Evolutionary conservation across 2,888 invertebrate species (phyloP), one percentile per base, ranked within the genome.

Genomic region (Erebia epiphron): DNA sequence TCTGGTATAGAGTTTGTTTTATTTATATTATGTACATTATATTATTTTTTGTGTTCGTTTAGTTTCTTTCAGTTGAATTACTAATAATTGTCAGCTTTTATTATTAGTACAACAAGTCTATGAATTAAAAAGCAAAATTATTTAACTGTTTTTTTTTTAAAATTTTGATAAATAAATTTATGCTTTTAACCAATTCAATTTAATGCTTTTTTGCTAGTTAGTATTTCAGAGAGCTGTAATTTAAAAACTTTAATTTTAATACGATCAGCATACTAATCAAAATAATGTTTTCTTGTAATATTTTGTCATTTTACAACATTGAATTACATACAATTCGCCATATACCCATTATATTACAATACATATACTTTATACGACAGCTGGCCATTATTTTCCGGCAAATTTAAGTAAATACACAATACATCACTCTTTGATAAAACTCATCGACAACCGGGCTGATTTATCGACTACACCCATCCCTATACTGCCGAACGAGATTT

Each of bases 401-500:
- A 41, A 35, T 65, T 65, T 56, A 56, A 56, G 41, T 66, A 66
- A 56, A 66, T 66, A 57, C 21, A 43, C 54, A 56, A 66, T 56
- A 43, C 41, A 66, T 56, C 56, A 46, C 41, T 57, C 54, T 7
- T 16, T 43, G 46, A 66, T 56, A 41, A 66, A 66, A 56, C 18
- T 58, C 16, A 78, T 81, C 80, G 80, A 80, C 77, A 80, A 75
- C 68, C 67, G 58, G 62, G 70, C 26, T 72, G 65, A 72, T 74
- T 72, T 71, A 79, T 78, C 81, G 78, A 79, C 74, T 14, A 8
- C 60, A 52, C 68, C 54, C 83, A 82, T 69, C 90, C 75, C 90
- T 90, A 89, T 52, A 49, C 60, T 73, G 74, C 78, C 80, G 82
- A 83, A 83, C 82, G 83, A 91, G 92, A 93, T 93, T 93, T 91